Base-by-base conservation (phyloP, 2,888 invertebrate species). In the Drosophila imparisetae region DNA sequence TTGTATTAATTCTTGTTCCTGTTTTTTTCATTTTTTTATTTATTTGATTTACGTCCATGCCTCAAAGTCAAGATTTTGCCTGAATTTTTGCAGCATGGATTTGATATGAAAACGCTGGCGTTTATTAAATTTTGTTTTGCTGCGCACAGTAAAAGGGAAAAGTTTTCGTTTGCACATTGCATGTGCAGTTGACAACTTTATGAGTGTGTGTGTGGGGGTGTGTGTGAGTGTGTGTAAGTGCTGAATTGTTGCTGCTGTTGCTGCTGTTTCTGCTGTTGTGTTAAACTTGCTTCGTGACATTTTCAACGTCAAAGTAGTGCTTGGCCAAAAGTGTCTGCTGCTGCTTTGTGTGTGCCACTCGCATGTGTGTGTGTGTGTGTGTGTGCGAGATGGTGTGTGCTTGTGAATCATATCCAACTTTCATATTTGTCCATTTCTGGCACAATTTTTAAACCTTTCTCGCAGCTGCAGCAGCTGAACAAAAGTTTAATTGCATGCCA, bases 151-250 rank as follows among this genome's bases (percentile, higher is more conserved):
- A 42, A 40, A 67, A 64, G 68, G 32, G 62, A 78, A 80, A 88
- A 75, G 59, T 87, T 86, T 78, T 75, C 75, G 71, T 52, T 77
- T 62, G 48, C 83, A 74, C 67, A 78, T 64, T 85, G 86, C 88
- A 86, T 74, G 72, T 89, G 85, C 90, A 86, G 89, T 80, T 86
- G 90, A 90, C 85, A 86, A 86, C 90, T 86, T 90, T 80, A 88
- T 86, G 64, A 70, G 61, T 60, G 36, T 63, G 49, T 21, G 18
- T 18, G 18, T 18, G 38, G 0, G 18, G 18, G 40, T 18, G 1
- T 18, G 21, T 30, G 57, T 38, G 30, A 54, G 38, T 30, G 48
- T 36, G 48, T 45, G 32, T 27, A 52, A 45, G 55, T 63, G 55
- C 49, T 72, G 59, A 73, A 72, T 67, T 52, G 42, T 34, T 59